Conservation (phyloP, 2,113 vertebrate species). For the Tichodroma muraria region DNA sequence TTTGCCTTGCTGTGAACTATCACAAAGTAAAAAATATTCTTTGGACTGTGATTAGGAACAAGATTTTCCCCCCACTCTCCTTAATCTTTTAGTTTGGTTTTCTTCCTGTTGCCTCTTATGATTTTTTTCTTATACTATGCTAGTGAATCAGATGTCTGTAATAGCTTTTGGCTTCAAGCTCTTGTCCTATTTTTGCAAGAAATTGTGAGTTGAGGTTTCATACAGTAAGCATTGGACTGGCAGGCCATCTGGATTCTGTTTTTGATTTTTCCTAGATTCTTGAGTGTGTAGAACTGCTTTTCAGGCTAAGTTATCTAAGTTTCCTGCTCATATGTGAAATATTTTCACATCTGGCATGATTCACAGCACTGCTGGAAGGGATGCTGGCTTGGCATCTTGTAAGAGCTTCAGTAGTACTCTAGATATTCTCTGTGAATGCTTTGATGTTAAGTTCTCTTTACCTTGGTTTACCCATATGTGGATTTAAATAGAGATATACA, state of each 20-base stretch:
- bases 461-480: not conserved
- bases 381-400: not conserved
- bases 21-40: not conserved
- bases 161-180: not conserved
- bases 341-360: not conserved
- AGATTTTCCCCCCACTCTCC: too few species aligned
- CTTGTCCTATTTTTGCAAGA: not conserved
- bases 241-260: not conserved
- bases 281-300: not conserved
- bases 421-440: not conserved
- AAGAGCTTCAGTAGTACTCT: not conserved
- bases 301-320: not conserved
- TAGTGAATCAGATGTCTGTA: not conserved
- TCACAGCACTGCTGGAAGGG: not conserved
- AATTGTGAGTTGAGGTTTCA: not conserved
- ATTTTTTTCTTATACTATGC: not conserved
- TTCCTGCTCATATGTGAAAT: not conserved
- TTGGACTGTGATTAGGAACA: not conserved
- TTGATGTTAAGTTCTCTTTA: not conserved
- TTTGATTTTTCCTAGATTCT: not conserved
- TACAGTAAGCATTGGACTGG: not conserved
- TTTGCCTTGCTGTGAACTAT: not conserved
- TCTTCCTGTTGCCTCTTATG: not conserved
- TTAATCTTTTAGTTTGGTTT: not conserved
- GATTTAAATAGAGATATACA: rapidly evolving